Base-by-base conservation (phyloP, 2,113 vertebrate genomes). In the Aldabrachelys gigantea region DNA sequence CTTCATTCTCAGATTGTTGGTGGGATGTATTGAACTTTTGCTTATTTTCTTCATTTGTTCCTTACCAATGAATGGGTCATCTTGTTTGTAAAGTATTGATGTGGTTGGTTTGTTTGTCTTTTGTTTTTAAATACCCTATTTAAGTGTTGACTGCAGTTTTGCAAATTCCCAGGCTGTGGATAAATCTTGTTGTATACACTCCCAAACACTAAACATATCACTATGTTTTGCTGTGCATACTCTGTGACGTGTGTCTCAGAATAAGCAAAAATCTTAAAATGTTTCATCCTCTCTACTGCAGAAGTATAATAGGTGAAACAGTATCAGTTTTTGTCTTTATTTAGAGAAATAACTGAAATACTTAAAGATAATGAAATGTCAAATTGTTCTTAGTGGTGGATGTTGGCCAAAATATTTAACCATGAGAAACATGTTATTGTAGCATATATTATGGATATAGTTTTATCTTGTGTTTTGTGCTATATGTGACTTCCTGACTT, bases 261-360 rank as follows among this genome's bases (percentile, higher is more conserved):
- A 14, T 19, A 56, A 2, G 25, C 4, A 41, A 47, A 35, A 62
- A 38, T 80, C 72, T 86, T 80, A 53, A 80, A 88, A 3, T 53
- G 21, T 16, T 89, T 85, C 85, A 0, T 1, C 53, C 80, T 24
- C 41, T 84, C 75, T 5, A 65, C 1, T 17, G 82, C 88, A 89
- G 54, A 80, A 81, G 35, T 1, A 35, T 8, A 4, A 7, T 41
- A 13, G 10, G 24, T 50, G 41, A n/a, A 80, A 84, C 10, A 35
- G 17, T 80, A 44, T 53, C 62, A 56, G 52, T 35, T 25, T 89
- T 89, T 87, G n/a, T 21, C 81, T 93, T 88, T 50, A 27, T 27
- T 87, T 25, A 12, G 21, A 78, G 44, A 14, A 27, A 78, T 53
- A 41, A 65, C 52, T 86, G 72, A 38, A 90, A 16, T 35, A 52